These are phyloP conservation scores for Hypotaenidia philippensis DNA, from an alignment of 2,797 vertebrate species.

Conservation along the genomic window DNA sequence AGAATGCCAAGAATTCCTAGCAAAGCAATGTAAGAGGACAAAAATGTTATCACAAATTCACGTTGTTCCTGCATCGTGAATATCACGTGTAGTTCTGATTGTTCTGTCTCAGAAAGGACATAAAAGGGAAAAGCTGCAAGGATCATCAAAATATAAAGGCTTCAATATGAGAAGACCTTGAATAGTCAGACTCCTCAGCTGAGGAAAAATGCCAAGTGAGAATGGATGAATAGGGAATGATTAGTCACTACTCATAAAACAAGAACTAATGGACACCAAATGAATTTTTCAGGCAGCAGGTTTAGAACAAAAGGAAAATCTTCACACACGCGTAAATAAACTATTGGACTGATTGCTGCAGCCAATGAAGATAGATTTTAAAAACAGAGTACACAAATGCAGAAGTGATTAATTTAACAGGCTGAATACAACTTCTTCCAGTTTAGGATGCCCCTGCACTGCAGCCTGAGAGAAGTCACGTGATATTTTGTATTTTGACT, in stretches of 20 bases:
- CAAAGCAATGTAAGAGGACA: not conserved
- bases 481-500: not conserved
- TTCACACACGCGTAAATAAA: not conserved
- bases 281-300: not conserved
- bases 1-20: not conserved
- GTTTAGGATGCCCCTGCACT: not conserved
- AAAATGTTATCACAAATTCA: not conserved
- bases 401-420: not conserved
- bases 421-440: not conserved
- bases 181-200: not conserved
- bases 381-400: not conserved
- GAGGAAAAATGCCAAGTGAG: not conserved
- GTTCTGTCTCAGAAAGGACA: not conserved
- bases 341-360: not conserved
- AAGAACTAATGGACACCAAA: not conserved
- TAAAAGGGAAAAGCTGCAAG: not conserved
- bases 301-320: not conserved
- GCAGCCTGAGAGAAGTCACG: not conserved
- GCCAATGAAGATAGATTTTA: not conserved
- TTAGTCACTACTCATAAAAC: not conserved
- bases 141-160: not conserved
- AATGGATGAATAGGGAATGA: not conserved
- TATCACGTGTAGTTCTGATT: not conserved
- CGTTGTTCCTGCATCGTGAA: not conserved
- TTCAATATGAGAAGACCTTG: not conserved